A percentile compares a stretch with the other conserved stretches of the same genome.
Conservation (phyloP, 2,797 vertebrate genomes). For the Neostethus bicornis region DNA sequence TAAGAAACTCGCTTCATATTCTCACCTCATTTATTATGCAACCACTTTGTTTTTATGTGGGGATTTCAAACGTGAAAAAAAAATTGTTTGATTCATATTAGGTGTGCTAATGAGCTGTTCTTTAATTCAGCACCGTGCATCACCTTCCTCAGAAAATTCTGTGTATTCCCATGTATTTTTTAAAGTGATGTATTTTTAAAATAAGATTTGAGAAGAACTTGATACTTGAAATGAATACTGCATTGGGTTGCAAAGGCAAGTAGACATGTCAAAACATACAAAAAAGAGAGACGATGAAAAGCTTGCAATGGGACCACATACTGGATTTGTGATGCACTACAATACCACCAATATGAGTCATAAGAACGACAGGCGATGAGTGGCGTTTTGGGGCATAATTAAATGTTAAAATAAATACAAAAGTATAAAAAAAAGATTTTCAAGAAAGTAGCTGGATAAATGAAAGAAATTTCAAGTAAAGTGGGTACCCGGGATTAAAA, state of each 20-base stretch:
- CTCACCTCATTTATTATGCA: slow-evolving; percentile 27
- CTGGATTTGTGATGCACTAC: background rate
- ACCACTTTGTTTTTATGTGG: background rate
- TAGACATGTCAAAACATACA: slow-evolving; percentile 12
- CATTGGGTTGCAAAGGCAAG: background rate
- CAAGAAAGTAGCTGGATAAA: background rate
- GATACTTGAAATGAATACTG: slow-evolving; percentile 8
- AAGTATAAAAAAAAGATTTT: background rate
- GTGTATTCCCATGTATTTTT: slow-evolving; percentile 32
- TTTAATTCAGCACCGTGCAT: slow-evolving; percentile 37
- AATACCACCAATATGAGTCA: background rate
- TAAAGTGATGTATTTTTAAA: slow-evolving; percentile 43
- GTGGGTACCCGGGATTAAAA: background rate
- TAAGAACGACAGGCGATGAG: background rate
- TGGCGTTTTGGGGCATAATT: background rate
- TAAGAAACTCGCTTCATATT: slow-evolving; percentile 10
- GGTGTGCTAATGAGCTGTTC: slow-evolving; percentile 40
- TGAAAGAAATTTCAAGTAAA: background rate
- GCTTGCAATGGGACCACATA: background rate
- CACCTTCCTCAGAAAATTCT: slow-evolving; percentile 26
- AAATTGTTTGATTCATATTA: slow-evolving; percentile 37
- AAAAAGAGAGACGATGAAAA: background rate
- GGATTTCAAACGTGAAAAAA: slow-evolving; percentile 16
- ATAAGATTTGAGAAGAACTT: slow-evolving; percentile 23
- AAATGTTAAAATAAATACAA: background rate